Conservation (phyloP, 2,888 invertebrate genomes). For the Oscheius sp. region DNA sequence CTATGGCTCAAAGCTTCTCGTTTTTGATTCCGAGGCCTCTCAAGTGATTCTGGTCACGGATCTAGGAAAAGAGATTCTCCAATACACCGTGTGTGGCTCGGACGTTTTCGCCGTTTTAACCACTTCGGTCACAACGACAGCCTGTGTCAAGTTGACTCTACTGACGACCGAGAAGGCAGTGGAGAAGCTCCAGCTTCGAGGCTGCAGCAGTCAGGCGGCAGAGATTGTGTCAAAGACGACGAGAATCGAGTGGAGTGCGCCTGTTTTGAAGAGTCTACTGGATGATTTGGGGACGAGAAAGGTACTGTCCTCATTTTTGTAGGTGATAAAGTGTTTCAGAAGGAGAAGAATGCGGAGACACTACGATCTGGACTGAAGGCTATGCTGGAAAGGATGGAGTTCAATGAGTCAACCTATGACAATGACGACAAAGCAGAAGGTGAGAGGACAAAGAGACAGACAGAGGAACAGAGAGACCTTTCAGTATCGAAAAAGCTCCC, state of each 20-base stretch:
- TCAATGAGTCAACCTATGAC: slow-evolving; percentile 23
- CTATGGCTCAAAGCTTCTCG: slow-evolving; percentile 36
- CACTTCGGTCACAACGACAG: slow-evolving; percentile 39
- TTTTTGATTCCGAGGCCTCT: slow-evolving; percentile 49
- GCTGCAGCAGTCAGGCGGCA: slow-evolving; percentile 25
- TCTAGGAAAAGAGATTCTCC: slow-evolving; percentile 45
- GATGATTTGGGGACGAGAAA: not conserved
- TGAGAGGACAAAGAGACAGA: not conserved
- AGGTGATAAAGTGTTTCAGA: slow-evolving; percentile 14
- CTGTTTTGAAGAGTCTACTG: not conserved
- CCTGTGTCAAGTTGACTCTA: slow-evolving; percentile 52
- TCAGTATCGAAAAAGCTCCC: slow-evolving; percentile 32
- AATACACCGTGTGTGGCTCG: slow-evolving; percentile 46
- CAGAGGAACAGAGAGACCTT: not conserved
- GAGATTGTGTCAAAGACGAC: slow-evolving; percentile 22
- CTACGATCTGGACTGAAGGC: not conserved
- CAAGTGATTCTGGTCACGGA: slow-evolving; percentile 40
- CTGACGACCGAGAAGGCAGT: slow-evolving; percentile 44
- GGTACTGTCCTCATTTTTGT: not conserved
- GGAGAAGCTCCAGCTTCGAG: slow-evolving; percentile 46
- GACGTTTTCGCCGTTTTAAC: slow-evolving; percentile 56
- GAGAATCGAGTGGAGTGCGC: slow-evolving; percentile 5
- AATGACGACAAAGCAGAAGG: slow-evolving; percentile 13
- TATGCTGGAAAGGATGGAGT: not conserved
- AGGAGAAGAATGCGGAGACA: not conserved